phyloP scores from a whole-genome alignment of 1,140 invertebrate genomes.

The Diachasmimorpha longicaudata region DNA sequence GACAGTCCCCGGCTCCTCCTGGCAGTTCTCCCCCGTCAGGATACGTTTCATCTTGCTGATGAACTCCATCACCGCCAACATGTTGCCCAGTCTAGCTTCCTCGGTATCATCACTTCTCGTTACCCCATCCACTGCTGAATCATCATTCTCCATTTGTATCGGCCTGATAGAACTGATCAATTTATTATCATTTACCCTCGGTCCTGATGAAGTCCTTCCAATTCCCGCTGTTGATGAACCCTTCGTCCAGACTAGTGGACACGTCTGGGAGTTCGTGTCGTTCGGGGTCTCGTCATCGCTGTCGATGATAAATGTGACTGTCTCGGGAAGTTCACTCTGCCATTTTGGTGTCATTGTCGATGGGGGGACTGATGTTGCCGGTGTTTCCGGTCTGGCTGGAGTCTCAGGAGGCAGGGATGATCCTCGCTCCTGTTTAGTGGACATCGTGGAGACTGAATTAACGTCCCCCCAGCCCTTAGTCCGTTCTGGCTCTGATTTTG shows the following conservation, averaged over 20 bases:
- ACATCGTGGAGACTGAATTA: neutral
- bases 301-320: neutral
- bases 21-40: neutral
- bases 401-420: neutral
- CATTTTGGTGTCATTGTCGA: no score
- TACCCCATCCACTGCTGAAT: neutral
- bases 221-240: neutral
- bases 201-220: neutral
- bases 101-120: neutral
- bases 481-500: neutral
- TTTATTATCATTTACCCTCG: neutral
- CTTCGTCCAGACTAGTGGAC: neutral
- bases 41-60: slow-evolving; percentile 23
- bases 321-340: neutral
- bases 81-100: slow-evolving; percentile 11
- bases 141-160: neutral
- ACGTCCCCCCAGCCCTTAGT: neutral
- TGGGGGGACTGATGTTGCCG: no score
- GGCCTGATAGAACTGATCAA: no score
- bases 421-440: neutral
- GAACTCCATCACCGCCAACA: slow-evolving; percentile 25
- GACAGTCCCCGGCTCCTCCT: slow-evolving; percentile 1
- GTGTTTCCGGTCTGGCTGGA: neutral
- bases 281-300: neutral
- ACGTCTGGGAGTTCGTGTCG: neutral